Conservation (phyloP, 1,140 invertebrate genomes). For the Atta colombica region DNA sequence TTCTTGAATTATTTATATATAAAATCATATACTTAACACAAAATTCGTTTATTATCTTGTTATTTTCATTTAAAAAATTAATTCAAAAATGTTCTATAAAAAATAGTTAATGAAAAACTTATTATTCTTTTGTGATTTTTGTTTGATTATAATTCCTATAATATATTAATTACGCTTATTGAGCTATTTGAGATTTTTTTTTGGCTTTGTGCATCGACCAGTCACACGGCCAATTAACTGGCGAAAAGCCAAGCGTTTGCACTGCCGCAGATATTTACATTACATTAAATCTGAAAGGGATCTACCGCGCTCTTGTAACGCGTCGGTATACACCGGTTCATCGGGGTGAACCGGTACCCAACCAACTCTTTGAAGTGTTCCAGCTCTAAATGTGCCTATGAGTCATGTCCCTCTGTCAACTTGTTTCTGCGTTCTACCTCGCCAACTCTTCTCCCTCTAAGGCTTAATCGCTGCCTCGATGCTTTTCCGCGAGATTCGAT, state of each 20-base stretch:
- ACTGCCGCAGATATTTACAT: constrained; percentile 79
- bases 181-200: constrained; percentile 35
- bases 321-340: constrained; percentile 64
- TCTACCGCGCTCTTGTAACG: constrained; percentile 66
- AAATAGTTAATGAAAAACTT: not conserved
- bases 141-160: not conserved
- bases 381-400: constrained; percentile 70
- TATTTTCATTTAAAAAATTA: not conserved
- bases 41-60: not conserved
- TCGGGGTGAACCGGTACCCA: constrained; percentile 56
- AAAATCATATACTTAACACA: not conserved
- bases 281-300: constrained; percentile 82
- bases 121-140: not conserved
- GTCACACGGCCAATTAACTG: constrained; percentile 79
- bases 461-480: constrained; percentile 68
- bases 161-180: constrained; percentile 28
- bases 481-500: constrained; percentile 51
- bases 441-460: constrained; percentile 66
- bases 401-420: constrained; percentile 70
- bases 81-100: not conserved
- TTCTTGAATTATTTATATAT: not conserved
- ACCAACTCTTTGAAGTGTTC: constrained; percentile 72
- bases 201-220: constrained; percentile 13
- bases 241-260: constrained; percentile 72
- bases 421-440: constrained; percentile 74